Evolutionary conservation across 2,888 invertebrate genomes (phyloP), one percentile per base, ranked within the genome.

Genomic region (Watsonalla binaria): DNA sequence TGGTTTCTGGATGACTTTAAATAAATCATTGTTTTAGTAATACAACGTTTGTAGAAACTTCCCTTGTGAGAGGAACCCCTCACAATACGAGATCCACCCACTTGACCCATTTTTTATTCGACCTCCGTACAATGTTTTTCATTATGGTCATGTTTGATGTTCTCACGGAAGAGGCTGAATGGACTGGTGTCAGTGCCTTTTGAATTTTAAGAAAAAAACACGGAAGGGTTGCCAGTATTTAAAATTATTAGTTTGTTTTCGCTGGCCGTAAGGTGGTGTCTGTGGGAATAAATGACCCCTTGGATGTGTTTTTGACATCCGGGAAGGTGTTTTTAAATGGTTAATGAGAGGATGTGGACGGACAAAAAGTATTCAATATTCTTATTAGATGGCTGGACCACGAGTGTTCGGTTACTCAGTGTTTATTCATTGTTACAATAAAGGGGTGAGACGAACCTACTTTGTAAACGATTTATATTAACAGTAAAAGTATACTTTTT

Each of bases 211-310:
- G 68, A 62, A 76, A 86, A 87, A 89, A 89, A 85, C 79, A 72
- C 86, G 88, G 89, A 90, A 90, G 89, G 89, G 89, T 88, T 90
- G 78, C 74, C 77, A 78, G 82, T 78, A 82, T 80, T 81, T 68
- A 86, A 77, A 88, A 84, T 83, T 83, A 86, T 81, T 82, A 84
- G 83, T 85, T 86, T 84, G 86, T 85, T 84, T 87, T 80, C 74
- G 66, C 69, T 66, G 74, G 65, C 70, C 75, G 80, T 85, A 83
- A 86, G 85, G 87, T 87, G 84, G 76, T 74, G 60, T 64, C 68
- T 80, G 88, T 90, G 90, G 89, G 89, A 89, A 90, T 79, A 77
- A 84, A 70, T 90, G 89, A 89, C 89, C 90, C 87, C 83, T 76
- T 67, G 66, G 64, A 69, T 70, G 67, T 69, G 61, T 85, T 76